Base-by-base conservation (phyloP, 2,888 invertebrate species). In the Oscheius sp. region DNA sequence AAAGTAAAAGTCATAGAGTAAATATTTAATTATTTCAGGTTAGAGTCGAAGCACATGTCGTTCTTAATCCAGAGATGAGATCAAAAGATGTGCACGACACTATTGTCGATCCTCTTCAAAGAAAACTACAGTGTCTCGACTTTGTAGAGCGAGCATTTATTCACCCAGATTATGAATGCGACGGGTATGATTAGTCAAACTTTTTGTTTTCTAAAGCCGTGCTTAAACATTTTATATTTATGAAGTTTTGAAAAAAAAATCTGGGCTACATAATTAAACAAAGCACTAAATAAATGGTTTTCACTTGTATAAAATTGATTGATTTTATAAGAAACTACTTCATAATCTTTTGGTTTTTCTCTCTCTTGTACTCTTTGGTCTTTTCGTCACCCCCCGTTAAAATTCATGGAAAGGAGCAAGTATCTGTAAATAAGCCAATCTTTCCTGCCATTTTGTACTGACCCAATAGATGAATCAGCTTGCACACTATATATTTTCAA, bases 41-140 rank as follows among this genome's bases (percentile, higher is more conserved):
- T 71, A 58, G 76, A 37, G 76, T 79, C 10, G 79, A 78, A 31
- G 68, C 82, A 3, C 81, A 85, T 72, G 86, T 88, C 70, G 87
- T 88, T 3, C 78, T 88, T 39, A 42, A 58, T 3, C 86, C 86
- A 63, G 82, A 86, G 31, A 88, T 88, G 87, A 78, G 77, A 2
- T 72, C 88, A 17, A 74, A 82, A 17, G 85, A 87, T 70, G 86
- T 88, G 0, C 88, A 88, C 70, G 86, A 88, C 74, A 72, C 69
- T 33, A 87, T 88, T 39, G 61, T 69, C 10, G 75, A 73, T 20
- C 71, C 72, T 2, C 68, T 79, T 23, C 88, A 88, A 72, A 83
- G 85, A 55, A 88, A 87, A 71, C 73, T 88, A 48, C 88, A 88
- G 72, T 70, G 78, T 5, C 75, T 88, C 37, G 76, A 81, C 6